Base-by-base conservation (phyloP, 2,113 vertebrate genomes). In the Lepus europaeus region DNA sequence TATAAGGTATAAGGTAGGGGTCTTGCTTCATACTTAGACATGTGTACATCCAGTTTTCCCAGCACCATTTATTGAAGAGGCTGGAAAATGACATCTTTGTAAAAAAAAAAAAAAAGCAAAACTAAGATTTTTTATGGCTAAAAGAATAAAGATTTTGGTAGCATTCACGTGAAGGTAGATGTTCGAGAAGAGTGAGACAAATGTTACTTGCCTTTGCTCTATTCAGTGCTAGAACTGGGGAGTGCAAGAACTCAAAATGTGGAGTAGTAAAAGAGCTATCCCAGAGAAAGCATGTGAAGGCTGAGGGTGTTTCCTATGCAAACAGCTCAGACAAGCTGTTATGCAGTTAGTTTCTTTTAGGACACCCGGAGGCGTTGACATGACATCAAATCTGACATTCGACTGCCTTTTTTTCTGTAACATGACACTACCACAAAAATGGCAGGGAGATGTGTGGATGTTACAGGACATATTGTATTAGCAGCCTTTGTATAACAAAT, bases 371-470 rank as follows among this genome's bases (percentile, higher is more conserved):
- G 19, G 10, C 22, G 89, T 84, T 96, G 90, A 87, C 53, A 91
- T 61, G 85, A 73, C 91, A 93, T 97, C 79, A 86, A 49, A 93
- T 91, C 78, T 90, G 80, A 89, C 70, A 70, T 70, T 95, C 77
- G 72, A 92, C 76, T 95, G 2, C 33, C 45, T 90, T 72, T 59
- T 87, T 45, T 76, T 93, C 66, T 91, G 72, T 95, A 97, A 97
- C 91, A 14, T 22, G 22, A 93, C 95, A 84, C 87, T 97, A 96
- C 97, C 94, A 66, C 95, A 92, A 95, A 97, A 91, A 92, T 97
- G 95, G 93, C 92, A 98, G 80, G 93, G 97, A 96, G 53, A 39
- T 72, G 94, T 72, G 82, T 66, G 95, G 96, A 87, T 94, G 97
- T 96, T 95, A 96, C 66, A 95, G 90, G 82, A 33, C 56, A 87